Conservation (phyloP, 2,888 invertebrate genomes). For the Oscheius onirici region DNA sequence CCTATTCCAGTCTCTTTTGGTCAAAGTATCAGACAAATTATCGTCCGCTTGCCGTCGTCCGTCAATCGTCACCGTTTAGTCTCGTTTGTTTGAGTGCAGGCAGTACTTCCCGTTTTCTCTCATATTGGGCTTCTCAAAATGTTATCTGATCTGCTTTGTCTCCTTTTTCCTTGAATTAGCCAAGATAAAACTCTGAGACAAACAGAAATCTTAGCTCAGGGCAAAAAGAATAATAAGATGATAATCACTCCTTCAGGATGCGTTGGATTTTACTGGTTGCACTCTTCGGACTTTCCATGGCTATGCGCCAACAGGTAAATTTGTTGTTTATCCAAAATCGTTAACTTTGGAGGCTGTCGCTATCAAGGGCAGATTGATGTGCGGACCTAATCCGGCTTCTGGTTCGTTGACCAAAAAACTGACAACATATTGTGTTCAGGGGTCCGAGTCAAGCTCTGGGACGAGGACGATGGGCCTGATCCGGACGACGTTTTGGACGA, state of each 20-base stretch:
- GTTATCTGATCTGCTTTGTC: neutral
- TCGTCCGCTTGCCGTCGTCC: too few relatives aligned
- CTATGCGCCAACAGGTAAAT: conserved; percentile 56
- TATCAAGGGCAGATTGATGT: conserved; percentile 53
- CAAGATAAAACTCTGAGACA: neutral
- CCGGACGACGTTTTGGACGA: conserved; percentile 63
- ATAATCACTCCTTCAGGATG: conserved; percentile 11
- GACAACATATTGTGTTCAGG: conserved; percentile 60
- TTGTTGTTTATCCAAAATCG: neutral
- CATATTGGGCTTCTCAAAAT: neutral
- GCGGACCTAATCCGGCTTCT: conserved; percentile 52
- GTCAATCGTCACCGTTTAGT: too few relatives aligned
- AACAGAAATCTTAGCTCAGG: neutral
- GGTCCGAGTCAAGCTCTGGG: conserved; percentile 38
- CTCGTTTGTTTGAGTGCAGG: too few relatives aligned
- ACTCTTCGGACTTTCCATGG: conserved; percentile 48
- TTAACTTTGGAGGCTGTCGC: conserved; percentile 39
- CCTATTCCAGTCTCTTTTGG: neutral
- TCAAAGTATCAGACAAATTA: neutral
- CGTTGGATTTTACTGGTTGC: conserved; percentile 42
- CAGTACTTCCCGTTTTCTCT: too few relatives aligned
- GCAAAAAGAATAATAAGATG: neutral
- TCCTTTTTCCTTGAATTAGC: neutral
- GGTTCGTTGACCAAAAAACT: too few relatives aligned
- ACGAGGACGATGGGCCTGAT: conserved; percentile 50